Evolutionary conservation across 2,113 vertebrate genomes (phyloP).

Genomic region (Melanerpes aurifrons): DNA sequence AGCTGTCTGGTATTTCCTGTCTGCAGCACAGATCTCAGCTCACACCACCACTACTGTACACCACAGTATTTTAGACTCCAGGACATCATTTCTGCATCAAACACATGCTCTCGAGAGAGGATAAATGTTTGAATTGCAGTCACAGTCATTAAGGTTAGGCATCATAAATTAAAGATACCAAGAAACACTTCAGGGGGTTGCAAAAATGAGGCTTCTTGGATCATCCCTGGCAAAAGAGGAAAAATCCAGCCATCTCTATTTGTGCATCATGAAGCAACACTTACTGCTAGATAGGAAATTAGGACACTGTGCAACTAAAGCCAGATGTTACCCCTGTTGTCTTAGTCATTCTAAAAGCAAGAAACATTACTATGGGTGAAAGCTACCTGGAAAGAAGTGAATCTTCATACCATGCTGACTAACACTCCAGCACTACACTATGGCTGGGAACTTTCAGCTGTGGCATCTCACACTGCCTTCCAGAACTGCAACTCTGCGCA

Average conservation of each 20-base stretch:
- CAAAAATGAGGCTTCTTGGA: background rate
- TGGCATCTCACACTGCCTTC: conserved; percentile 63
- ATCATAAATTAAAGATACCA: conserved; percentile 14
- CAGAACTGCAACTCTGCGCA: background rate
- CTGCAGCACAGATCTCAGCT: background rate
- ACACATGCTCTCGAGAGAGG: background rate
- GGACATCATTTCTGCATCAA: background rate
- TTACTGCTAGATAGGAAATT: conserved; percentile 2
- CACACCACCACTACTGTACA: background rate
- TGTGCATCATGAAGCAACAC: background rate
- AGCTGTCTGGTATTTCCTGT: background rate
- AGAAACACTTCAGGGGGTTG: background rate
- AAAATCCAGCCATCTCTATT: conserved; percentile 16
- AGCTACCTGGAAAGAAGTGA: conserved; percentile 72
- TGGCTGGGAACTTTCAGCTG: conserved; percentile 65
- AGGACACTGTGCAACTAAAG: background rate
- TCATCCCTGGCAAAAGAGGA: background rate
- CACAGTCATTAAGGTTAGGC: conserved; percentile 15
- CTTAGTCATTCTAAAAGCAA: conserved; percentile 68
- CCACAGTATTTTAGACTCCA: background rate
- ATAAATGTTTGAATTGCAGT: conserved; percentile 30
- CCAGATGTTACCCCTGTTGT: conserved; percentile 29
- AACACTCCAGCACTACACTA: conserved; percentile 37
- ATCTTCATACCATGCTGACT: conserved; percentile 56
- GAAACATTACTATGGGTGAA: conserved; percentile 69